These are phyloP conservation scores for Eupithecia pulchellata DNA, from an alignment of 2,888 invertebrate genomes.

Conservation along the genomic window DNA sequence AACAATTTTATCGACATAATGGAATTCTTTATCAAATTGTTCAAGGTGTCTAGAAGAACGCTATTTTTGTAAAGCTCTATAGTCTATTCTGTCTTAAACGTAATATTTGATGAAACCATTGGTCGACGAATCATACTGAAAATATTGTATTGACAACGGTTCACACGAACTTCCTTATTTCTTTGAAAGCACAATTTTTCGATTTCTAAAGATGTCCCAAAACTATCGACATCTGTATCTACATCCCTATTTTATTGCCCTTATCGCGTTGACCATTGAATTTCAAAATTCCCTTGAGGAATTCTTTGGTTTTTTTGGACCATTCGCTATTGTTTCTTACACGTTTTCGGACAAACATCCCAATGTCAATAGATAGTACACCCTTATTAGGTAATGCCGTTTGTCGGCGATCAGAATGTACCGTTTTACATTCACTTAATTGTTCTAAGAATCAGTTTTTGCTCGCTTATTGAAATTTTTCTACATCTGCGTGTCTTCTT, in stretches of 20 bases:
- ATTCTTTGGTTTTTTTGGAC: slow-evolving; percentile 54
- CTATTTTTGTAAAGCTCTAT: slow-evolving; percentile 15
- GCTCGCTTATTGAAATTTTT: slow-evolving; percentile 6
- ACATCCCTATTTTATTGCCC: slow-evolving; percentile 38
- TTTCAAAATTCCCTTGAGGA: slow-evolving; percentile 43
- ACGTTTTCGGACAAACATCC: slow-evolving; percentile 61
- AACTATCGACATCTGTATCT: slow-evolving; percentile 27
- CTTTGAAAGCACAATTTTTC: neutral
- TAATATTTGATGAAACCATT: neutral
- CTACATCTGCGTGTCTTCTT: neutral
- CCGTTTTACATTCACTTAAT: slow-evolving; percentile 44
- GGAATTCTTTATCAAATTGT: slow-evolving; percentile 64
- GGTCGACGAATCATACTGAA: neutral
- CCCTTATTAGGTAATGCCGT: slow-evolving; percentile 54
- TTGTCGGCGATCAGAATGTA: slow-evolving; percentile 47
- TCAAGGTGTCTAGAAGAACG: slow-evolving; percentile 42
- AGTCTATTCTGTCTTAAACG: neutral
- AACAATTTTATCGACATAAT: slow-evolving; percentile 64
- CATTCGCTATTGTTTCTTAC: slow-evolving; percentile 61
- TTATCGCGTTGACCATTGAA: slow-evolving; percentile 44
- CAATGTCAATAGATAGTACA: slow-evolving; percentile 60
- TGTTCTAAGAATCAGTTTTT: slow-evolving; percentile 37
- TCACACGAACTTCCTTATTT: neutral
- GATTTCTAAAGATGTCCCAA: slow-evolving; percentile 4
- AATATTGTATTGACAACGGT: neutral